Evolutionary conservation across 1,140 invertebrate genomes (phyloP), one percentile per base, ranked within the genome.

Genomic region (Potamilus streckersoni): DNA sequence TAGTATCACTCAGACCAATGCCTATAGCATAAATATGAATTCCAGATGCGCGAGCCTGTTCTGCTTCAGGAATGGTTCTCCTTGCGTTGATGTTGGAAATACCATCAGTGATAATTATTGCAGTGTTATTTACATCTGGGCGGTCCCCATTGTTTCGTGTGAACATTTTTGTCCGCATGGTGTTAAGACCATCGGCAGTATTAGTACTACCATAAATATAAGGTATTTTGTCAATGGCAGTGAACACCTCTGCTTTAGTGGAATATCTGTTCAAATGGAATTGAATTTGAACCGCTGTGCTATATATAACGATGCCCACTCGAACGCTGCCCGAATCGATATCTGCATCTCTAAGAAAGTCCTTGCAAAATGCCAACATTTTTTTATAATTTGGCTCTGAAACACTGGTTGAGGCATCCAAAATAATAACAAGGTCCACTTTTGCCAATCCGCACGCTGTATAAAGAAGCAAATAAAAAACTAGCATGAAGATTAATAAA

Each of bases 191-290:
- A 67, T 82, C 85, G 15, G 82, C 82, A 16, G 83, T 87, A 71
- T 87, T 87, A 61, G 84, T 86, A 63, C 84, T 87, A 55, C 85
- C 85, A 63, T 80, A 82, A 19, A 72, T 75, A 61, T 85, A 87
- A 15, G 81, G 80, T 23, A 86, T 83, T 5, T 74, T 74, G 49
- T 82, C 79, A 58, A 87, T 82, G 49, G 85, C 84, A 23, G 69
- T 67, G 49, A 78, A 73, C 0, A 87, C 66, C 1, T 81, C 80
- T 8, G 62, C 58, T 65, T 79, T 81, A 8, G 69, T 83, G 15
- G 4, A 31, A 66, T 79, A 81, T 17, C 73, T 13, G 65, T 86
- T 83, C 16, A 86, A 71, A 20, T 86, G 79, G 71, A 86, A 86
- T 68, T 83, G 72, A 15, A 84, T 71, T 23, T 82, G 55, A 27